Percentiles rank a stretch among this genome's conserved stretches.
Evolutionary conservation across 2,113 vertebrate genomes (phyloP).

Genomic region (Pundamilia nyererei): DNA sequence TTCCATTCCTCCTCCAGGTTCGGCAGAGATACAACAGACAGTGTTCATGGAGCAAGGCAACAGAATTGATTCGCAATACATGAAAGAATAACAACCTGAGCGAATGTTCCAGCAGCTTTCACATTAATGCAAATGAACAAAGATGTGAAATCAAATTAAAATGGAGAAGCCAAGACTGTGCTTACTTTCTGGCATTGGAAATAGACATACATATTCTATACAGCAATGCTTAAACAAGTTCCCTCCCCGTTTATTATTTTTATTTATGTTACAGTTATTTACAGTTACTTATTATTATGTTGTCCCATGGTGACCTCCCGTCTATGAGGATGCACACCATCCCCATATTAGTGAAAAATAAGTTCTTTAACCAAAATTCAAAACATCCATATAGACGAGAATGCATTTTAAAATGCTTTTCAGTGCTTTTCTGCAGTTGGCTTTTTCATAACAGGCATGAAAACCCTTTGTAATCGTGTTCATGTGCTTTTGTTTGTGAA

Average conservation of each 20-base stretch:
- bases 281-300: not conserved
- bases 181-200: not conserved
- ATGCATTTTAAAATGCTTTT: not conserved
- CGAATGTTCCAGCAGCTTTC: not conserved
- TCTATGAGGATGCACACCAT: not conserved
- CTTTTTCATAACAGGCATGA: not conserved
- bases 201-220: not conserved
- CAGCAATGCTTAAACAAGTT: not conserved
- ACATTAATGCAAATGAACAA: not conserved
- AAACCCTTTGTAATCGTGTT: not conserved
- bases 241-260: not conserved
- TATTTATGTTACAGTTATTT: not conserved
- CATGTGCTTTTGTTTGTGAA: not conserved
- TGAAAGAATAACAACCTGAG: not conserved
- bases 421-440: not conserved
- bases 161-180: not conserved
- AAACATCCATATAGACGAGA: not conserved
- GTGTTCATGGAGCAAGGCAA: not conserved
- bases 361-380: not conserved
- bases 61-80: not conserved
- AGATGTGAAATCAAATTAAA: not conserved
- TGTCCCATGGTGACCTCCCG: not conserved
- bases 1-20: not conserved
- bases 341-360: not conserved
- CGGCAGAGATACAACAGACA: not conserved